Conservation (phyloP, 2,888 invertebrate species). For the Gymnosoma rotundatum region DNA sequence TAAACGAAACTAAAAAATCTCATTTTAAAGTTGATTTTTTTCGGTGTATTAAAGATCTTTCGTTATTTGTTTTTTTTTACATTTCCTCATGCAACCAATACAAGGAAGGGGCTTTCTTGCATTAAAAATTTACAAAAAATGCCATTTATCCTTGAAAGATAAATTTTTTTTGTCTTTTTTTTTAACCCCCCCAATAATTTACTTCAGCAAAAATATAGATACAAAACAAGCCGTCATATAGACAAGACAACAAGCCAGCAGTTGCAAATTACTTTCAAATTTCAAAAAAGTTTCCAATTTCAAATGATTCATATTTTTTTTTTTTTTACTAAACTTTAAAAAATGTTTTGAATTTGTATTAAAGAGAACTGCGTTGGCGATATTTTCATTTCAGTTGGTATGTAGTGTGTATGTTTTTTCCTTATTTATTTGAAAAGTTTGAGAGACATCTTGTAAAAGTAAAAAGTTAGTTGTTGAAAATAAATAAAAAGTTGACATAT, state of each 20-base stretch:
- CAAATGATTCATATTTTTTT: slow-evolving; percentile 76
- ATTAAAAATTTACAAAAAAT: slow-evolving; percentile 64
- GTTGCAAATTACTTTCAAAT: slow-evolving; percentile 81
- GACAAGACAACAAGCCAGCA: slow-evolving; percentile 51
- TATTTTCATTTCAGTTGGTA: slow-evolving; percentile 62
- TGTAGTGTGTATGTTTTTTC: slow-evolving; percentile 33
- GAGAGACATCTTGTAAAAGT: slow-evolving; percentile 60
- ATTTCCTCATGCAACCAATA: slow-evolving; percentile 20
- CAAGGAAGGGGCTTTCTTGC: slow-evolving; percentile 39
- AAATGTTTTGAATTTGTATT: slow-evolving; percentile 18
- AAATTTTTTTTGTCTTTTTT: slow-evolving; percentile 30
- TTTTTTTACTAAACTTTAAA: slow-evolving; percentile 67
- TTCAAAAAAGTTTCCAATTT: slow-evolving; percentile 81
- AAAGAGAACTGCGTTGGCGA: slow-evolving; percentile 56
- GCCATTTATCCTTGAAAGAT: slow-evolving; percentile 68
- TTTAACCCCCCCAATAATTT: slow-evolving; percentile 11
- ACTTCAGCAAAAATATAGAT: background rate
- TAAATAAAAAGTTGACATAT: slow-evolving; percentile 80
- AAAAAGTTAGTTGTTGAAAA: slow-evolving; percentile 72
- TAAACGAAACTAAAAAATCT: too few species aligned
- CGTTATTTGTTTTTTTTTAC: too few species aligned
- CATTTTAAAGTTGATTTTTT: too few species aligned
- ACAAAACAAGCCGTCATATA: slow-evolving; percentile 1
- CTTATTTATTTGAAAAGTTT: slow-evolving; percentile 47
- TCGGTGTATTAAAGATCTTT: too few species aligned